Conservation (phyloP, 2,797 vertebrate species). For the Propithecus deckenii region DNA sequence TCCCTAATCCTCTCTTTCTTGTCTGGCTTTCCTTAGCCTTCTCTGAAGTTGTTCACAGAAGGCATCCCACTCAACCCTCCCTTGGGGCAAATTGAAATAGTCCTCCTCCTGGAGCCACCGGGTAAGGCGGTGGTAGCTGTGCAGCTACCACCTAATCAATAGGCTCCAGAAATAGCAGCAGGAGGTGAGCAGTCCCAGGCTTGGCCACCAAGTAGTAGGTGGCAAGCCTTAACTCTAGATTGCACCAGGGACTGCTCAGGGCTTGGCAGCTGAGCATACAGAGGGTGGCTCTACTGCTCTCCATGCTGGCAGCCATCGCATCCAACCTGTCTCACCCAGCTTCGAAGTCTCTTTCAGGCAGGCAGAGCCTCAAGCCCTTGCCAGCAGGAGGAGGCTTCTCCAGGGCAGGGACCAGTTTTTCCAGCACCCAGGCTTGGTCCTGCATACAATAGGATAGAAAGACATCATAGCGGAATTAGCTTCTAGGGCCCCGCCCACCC, state of each 20-base stretch:
- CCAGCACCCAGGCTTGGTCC: conserved; percentile 47
- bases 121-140: not conserved
- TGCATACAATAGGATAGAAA: conserved; percentile 44
- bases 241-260: conserved; percentile 1
- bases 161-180: conserved; percentile 46
- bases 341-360: conserved; percentile 40
- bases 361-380: not conserved
- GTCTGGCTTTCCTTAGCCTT: not conserved
- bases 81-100: not conserved
- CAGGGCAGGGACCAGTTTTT: conserved; percentile 46
- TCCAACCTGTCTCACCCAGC: not conserved
- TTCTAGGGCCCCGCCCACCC: not conserved
- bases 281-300: not conserved
- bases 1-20: not conserved
- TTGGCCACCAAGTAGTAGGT: conserved; percentile 37
- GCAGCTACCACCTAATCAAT: not conserved
- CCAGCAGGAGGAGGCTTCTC: conserved; percentile 25
- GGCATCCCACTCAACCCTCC: not conserved
- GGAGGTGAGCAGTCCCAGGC: not conserved
- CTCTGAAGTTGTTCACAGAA: conserved; percentile 31
- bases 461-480: conserved; percentile 30
- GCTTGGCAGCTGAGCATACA: conserved; percentile 49
- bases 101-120: conserved; percentile 40
- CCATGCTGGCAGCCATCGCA: not conserved
- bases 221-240: conserved; percentile 27